Conservation (phyloP, 1,140 invertebrate genomes). For the Sinella curviseta region DNA sequence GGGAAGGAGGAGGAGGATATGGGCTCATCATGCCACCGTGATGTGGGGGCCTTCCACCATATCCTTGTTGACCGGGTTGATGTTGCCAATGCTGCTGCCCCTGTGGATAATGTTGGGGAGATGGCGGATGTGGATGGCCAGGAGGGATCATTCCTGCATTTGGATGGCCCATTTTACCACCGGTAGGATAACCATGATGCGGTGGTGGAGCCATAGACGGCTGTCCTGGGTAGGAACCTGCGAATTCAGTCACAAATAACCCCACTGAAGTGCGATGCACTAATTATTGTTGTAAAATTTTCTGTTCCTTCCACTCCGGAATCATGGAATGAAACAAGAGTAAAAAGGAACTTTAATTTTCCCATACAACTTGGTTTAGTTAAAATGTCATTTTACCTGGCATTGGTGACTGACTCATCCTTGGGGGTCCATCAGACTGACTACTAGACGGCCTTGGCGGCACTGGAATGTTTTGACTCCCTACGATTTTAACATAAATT, state of each 20-base stretch:
- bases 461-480: constrained; percentile 87
- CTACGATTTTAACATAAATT: constrained; percentile 56
- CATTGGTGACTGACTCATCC: constrained; percentile 75
- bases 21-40: constrained; percentile 39
- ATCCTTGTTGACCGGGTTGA: constrained; percentile 31
- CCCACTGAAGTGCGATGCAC: too few species aligned
- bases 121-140: constrained; percentile 41
- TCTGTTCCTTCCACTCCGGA: not conserved
- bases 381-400: constrained; percentile 55
- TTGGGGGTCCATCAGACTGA: constrained; percentile 74
- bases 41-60: not conserved
- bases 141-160: constrained; percentile 38
- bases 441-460: constrained; percentile 86
- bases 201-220: constrained; percentile 65
- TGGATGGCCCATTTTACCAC: constrained; percentile 49
- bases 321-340: constrained; percentile 6
- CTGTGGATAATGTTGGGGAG: constrained; percentile 35
- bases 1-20: constrained; percentile 37
- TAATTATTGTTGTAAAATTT: not conserved
- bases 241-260: constrained; percentile 45
- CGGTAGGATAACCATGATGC: constrained; percentile 60
- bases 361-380: constrained; percentile 13
- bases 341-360: not conserved
- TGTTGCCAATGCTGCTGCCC: constrained; percentile 43
- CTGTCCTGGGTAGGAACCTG: constrained; percentile 58